A percentile compares a stretch with the other conserved stretches of the same genome.
Conservation (phyloP, 2,113 vertebrate species). For the Rousettus leschenaultii region DNA sequence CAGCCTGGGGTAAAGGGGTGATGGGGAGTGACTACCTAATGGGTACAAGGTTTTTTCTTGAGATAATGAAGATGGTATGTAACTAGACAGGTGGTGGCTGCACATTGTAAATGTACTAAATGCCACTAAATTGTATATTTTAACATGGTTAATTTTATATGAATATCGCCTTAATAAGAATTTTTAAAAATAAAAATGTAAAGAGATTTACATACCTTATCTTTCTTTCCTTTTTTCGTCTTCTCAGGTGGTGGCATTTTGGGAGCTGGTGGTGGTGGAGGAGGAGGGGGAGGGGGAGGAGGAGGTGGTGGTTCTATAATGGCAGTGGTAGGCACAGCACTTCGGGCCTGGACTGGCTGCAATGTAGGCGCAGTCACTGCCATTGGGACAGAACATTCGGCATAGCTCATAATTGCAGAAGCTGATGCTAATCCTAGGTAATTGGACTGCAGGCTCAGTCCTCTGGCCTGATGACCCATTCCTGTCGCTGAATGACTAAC, state of each 20-base stretch:
- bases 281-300: conserved; percentile 76
- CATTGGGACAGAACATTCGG: conserved; percentile 80
- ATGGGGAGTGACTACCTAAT: background rate
- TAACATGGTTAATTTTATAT: background rate
- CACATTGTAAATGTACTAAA: background rate
- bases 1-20: background rate
- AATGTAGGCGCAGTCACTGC: conserved; percentile 72
- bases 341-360: conserved; percentile 81
- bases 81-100: background rate
- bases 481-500: conserved; percentile 67
- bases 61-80: background rate
- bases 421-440: conserved; percentile 84
- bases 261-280: conserved; percentile 57
- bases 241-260: conserved; percentile 86
- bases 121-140: background rate
- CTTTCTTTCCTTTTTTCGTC: conserved; percentile 90
- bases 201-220: conserved; percentile 85
- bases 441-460: conserved; percentile 75
- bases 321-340: conserved; percentile 70
- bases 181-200: background rate
- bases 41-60: background rate
- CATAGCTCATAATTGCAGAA: conserved; percentile 81
- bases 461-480: conserved; percentile 63
- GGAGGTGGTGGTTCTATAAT: conserved; percentile 73
- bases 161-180: background rate